Evolutionary conservation across 2,797 vertebrate genomes (phyloP).

Genomic region (Notolabrus celidotus): DNA sequence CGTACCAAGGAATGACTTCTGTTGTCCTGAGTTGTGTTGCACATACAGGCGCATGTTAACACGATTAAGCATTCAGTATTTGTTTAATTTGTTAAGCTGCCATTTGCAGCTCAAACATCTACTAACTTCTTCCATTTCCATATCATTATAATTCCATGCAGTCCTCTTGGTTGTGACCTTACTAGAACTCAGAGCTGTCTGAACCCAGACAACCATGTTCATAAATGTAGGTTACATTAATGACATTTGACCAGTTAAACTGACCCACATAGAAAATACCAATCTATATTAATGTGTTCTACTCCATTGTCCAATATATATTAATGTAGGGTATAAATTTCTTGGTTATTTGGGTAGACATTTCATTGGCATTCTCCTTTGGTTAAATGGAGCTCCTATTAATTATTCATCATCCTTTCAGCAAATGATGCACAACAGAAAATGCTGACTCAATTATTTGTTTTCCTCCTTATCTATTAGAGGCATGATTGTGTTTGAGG

Average conservation of each 20-base stretch:
- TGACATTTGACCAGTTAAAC: constrained; percentile 73
- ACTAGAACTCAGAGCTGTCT: constrained; percentile 20
- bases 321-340: constrained; percentile 81
- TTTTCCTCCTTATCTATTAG: constrained; percentile 35
- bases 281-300: constrained; percentile 85
- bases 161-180: constrained; percentile 16
- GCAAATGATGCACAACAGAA: constrained; percentile 65
- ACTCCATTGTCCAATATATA: constrained; percentile 82
- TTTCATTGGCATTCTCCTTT: constrained; percentile 74
- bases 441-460: constrained; percentile 56
- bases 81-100: neutral
- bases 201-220: constrained; percentile 48
- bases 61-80: neutral
- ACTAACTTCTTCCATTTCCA: constrained; percentile 11
- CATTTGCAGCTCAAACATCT: neutral
- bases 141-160: neutral
- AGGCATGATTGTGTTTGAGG: constrained; percentile 18
- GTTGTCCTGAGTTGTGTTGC: neutral
- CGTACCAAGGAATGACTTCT: constrained; percentile 49
- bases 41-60: neutral
- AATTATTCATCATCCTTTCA: constrained; percentile 79
- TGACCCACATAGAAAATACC: constrained; percentile 76
- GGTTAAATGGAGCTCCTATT: constrained; percentile 71
- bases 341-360: constrained; percentile 60
- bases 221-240: constrained; percentile 59